Evolutionary conservation across 1,140 invertebrate genomes (phyloP), one percentile per base, ranked within the genome.

Genomic region (Onthophagus taurus): DNA sequence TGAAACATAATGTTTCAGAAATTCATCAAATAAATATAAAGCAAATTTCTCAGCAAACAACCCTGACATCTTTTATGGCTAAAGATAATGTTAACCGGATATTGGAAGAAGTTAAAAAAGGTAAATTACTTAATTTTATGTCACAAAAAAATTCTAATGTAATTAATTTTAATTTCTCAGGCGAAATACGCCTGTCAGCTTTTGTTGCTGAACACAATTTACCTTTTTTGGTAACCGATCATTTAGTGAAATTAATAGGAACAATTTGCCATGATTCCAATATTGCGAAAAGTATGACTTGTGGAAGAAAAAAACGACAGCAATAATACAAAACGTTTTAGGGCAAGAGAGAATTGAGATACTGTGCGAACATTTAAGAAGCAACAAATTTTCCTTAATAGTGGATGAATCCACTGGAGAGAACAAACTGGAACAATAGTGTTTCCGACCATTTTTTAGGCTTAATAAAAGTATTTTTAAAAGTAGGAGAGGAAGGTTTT

Each of bases 351-450:
- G n/a, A 20, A 23, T 24, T 17, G 45, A 41, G 13, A 31, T 31
- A 9, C 14, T 57, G 42, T 49, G 49, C 44, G 44, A 42, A 36
- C 24, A 49, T 44, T 42, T 64, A 12, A 34, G 50, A 49, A 46
- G 37, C 21, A 49, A 52, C 11, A 57, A 59, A 43, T 67, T 68
- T 58, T 62, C 59, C 43, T n/a, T 66, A 42, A 58, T 66, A 16
- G 53, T 66, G 39, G 63, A 67, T 44, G 65, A 66, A 50, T 59
- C 55, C 5, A 66, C 62, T 62, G 33, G 51, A 49, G 12, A 54
- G 61, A 31, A 48, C 41, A 47, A 18, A 26, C 19, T 44, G 17
- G 14, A 35, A 47, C 29, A 23, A 36, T 42, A 18, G 1, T 36
- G 37, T 56, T 31, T 12, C 36, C 34, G 60, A 60, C 38, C 34